Conservation (phyloP, 2,113 vertebrate genomes). For the Panurus biarmicus region DNA sequence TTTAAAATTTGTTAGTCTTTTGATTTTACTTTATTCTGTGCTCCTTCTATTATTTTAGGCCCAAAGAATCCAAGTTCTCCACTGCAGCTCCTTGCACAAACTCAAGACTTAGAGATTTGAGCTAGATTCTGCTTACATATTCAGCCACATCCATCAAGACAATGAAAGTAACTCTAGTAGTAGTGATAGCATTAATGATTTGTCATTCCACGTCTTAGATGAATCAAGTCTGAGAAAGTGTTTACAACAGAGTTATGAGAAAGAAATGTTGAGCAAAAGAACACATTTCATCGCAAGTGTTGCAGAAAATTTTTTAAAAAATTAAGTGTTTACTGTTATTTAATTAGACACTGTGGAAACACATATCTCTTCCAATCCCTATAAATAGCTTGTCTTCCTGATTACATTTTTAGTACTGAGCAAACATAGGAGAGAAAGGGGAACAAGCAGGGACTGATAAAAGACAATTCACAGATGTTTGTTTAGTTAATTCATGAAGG, state of each 20-base stretch:
- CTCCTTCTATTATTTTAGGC: neutral
- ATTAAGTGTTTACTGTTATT: neutral
- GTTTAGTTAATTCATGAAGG: neutral
- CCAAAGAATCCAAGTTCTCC: neutral
- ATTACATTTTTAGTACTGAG: neutral
- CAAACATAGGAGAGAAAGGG: neutral
- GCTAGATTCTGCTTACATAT: neutral
- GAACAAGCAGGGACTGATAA: neutral
- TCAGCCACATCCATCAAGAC: neutral
- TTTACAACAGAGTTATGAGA: neutral
- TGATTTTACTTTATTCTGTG: neutral
- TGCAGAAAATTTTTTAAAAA: neutral
- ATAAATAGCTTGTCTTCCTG: neutral
- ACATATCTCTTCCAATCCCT: neutral
- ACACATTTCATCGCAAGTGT: neutral
- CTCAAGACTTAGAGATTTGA: neutral
- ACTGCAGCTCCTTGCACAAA: neutral
- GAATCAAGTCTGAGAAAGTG: neutral
- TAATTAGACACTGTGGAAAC: neutral
- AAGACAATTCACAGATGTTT: neutral
- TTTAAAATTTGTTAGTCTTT: neutral
- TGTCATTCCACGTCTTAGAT: neutral
- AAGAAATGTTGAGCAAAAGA: neutral
- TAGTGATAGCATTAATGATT: neutral
- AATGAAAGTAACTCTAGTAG: neutral